These are phyloP conservation scores for Syrmaticus mikado DNA, from an alignment of 2,113 vertebrate species.

Conservation along the genomic window DNA sequence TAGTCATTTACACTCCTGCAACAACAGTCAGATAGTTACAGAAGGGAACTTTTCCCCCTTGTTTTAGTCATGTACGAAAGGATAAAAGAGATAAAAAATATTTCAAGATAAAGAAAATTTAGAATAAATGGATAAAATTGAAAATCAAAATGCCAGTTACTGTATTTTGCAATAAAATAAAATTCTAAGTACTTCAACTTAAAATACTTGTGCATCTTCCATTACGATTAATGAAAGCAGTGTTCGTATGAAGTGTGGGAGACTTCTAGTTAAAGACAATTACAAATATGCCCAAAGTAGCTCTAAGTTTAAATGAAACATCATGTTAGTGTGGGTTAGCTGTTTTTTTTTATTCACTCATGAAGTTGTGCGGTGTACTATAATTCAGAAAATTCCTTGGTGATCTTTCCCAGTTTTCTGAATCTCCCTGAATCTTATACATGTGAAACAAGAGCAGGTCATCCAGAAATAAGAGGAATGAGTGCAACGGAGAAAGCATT, in stretches of 20 bases:
- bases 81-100: background rate
- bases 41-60: background rate
- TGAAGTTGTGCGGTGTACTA: background rate
- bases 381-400: background rate
- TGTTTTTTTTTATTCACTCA: background rate
- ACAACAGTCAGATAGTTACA: background rate
- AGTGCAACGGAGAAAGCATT: background rate
- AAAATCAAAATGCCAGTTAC: background rate
- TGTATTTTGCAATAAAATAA: background rate
- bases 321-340: background rate
- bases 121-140: background rate
- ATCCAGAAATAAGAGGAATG: background rate
- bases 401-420: constrained; percentile 5
- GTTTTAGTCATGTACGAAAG: background rate
- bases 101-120: background rate
- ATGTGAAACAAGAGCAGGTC: constrained; percentile 14
- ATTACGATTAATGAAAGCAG: background rate
- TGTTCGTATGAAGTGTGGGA: background rate
- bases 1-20: background rate
- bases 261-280: background rate
- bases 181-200: background rate
- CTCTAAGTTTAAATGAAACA: background rate
- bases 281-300: background rate
- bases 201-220: background rate
- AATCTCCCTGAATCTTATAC: background rate